Evolutionary conservation across 2,113 vertebrate genomes (phyloP), one percentile per base, ranked within the genome.

Genomic region (Vulpes lagopus): DNA sequence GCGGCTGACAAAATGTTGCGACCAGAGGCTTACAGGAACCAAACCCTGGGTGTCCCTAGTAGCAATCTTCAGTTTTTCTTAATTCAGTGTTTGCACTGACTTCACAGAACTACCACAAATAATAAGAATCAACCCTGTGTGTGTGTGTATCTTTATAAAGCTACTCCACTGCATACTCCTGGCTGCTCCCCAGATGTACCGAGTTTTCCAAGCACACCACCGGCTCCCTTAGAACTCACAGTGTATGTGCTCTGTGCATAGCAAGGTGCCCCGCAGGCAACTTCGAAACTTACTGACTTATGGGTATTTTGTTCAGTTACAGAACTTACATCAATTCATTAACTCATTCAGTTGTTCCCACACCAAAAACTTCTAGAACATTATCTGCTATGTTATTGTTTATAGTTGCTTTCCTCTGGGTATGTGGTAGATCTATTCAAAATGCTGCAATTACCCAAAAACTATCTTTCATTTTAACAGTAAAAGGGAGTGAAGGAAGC

Each of bases 381-480:
- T 67, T 71, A 85, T 62, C 65, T 64, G 76, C 35, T 80, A 27
- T 69, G 43, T 94, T 73, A 60, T 14, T 64, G 15, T 23, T 53
- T 60, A 64, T 17, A 30, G 59, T n/a, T 65, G 32, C 82, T 57
- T 35, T 16, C 27, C 43, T 87, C 25, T 35, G 43, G 35, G 11
- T 62, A 2, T 93, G 32, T 38, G 49, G 15, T 23, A 89, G 25
- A 78, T 22, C 49, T 95, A 49, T 22, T 73, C 53, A 94, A 96
- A 95, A 27, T 35, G 85, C 19, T 16, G 38, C 69, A 78, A 74
- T 30, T 76, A 62, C 19, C 69, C 53, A 16, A 96, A 81, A 81
- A 57, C 14, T 11, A 80, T 76, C 95, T 90, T 98, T 89, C 79
- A 89, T 79, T 85, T 86, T 92, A 80, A 88, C 22, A 59, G 69